Evolutionary conservation across 64 coral and sea anemone species (phyloP).

Genomic region (Acropora yongei): DNA sequence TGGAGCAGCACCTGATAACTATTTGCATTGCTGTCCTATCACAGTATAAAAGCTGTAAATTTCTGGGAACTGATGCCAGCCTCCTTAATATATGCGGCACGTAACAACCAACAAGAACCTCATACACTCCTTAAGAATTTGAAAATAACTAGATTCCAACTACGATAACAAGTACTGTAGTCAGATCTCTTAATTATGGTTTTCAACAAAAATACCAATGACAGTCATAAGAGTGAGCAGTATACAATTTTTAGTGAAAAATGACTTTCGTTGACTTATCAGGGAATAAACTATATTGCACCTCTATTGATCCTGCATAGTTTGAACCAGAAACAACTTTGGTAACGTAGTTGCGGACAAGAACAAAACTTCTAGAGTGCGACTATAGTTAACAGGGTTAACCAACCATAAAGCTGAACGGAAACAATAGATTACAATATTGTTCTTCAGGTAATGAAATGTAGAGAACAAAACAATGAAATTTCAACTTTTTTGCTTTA

Average conservation of each 20-base stretch:
- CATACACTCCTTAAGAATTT: conserved; percentile 2
- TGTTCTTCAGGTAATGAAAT: not conserved
- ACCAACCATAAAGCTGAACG: not conserved
- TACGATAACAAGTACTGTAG: not conserved
- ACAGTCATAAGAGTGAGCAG: not conserved
- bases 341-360: not conserved
- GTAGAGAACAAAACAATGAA: conserved; percentile 13
- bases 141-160: conserved; percentile 22
- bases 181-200: conserved; percentile 2
- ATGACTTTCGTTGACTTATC: not conserved
- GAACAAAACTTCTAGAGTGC: conserved; percentile 7
- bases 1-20: not conserved
- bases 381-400: not conserved
- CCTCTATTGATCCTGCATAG: not conserved
- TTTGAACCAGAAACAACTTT: conserved; percentile 4
- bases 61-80: conserved; percentile 5
- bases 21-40: conserved; percentile 7
- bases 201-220: not conserved
- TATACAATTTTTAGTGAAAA: not conserved
- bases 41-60: conserved; percentile 11
- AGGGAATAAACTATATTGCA: conserved; percentile 6
- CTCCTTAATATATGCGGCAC: not conserved
- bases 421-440: conserved; percentile 15
- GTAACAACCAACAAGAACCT: conserved; percentile 9
- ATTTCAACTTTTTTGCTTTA: not conserved